Evolutionary conservation across 2,888 invertebrate species (phyloP), one percentile per base, ranked within the genome.

Genomic region (Pristionchus exspectatus): DNA sequence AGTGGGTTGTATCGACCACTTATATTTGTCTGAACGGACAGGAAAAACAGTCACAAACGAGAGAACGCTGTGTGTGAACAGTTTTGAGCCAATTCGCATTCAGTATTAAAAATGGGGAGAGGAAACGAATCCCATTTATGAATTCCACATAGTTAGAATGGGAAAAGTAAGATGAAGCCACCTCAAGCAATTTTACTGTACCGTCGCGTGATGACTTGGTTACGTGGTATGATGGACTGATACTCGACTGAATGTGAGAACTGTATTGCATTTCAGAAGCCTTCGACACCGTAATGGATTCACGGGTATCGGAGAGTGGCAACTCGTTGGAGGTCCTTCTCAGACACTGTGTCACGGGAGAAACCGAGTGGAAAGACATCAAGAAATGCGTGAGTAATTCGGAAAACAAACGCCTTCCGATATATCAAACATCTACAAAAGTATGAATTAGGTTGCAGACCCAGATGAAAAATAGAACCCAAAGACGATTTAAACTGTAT

Each of bases 291-390:
- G 81, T 81, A 10, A 44, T 81, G n/a, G 81, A 81, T n/a, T 81
- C 81, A 16, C 44, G 81, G n/a, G 27, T 81, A 5, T 27, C 44
- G 14, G 50, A 24, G 14, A 81, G 44, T 44, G 81, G 81, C 12
- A n/a, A 54, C 3, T 81, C 81, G 44, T 27, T 81, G 44, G 81
- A 81, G 24, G 50, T 81, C 16, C 50, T 81, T n/a, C 50, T 81
- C 16, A 44, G 81, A 12, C 81, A 81, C 27, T 81, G 81, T n/a
- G 50, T 81, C n/a, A 81, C 81, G 54, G 81, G 81, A 81, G 81
- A 81, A 7, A 81, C 81, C 81, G 81, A 81, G 27, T 81, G 81
- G 81, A 81, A 81, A 18, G 81, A 81, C 81, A 81, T 81, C 50
- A 81, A 81, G 81, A 81, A 81, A 81, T 81, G 81, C 54, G 81